Evolutionary conservation across 2,113 vertebrate species (phyloP).

Genomic region (Seriola aureovittata): DNA sequence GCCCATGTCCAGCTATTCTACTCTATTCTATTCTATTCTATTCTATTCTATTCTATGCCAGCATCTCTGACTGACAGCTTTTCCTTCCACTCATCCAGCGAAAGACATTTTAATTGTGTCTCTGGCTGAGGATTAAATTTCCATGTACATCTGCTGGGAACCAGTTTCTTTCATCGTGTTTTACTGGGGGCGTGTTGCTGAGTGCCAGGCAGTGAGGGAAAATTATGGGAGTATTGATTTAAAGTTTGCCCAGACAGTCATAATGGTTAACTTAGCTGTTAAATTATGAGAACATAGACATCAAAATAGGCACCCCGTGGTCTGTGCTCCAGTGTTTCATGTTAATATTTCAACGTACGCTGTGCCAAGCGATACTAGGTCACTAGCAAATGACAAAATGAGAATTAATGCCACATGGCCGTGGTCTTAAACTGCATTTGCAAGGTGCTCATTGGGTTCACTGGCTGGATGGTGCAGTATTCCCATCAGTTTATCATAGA

Average conservation of each 20-base stretch:
- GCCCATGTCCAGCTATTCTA: background rate
- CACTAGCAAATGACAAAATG: background rate
- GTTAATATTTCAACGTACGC: conserved; percentile 43
- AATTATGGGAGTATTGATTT: background rate
- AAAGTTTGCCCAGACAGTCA: background rate
- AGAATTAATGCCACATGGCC: conserved; percentile 1
- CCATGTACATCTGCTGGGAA: conserved; percentile 30
- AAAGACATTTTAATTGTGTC: conserved; percentile 24
- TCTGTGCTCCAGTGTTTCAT: conserved; percentile 26
- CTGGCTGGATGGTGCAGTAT: background rate
- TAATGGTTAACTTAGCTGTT: background rate
- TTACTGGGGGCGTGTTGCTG: background rate
- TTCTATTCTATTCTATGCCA: background rate
- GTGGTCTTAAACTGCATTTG: background rate
- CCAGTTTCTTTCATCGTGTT: conserved; percentile 7
- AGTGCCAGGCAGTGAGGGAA: background rate
- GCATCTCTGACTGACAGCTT: conserved; percentile 22
- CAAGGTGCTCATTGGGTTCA: background rate
- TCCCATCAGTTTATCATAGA: background rate
- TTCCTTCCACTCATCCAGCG: conserved; percentile 7
- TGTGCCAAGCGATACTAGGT: conserved; percentile 42
- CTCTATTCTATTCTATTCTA: background rate
- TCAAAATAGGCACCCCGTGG: conserved; percentile 25
- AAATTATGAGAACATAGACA: conserved; percentile 38
- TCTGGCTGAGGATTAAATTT: conserved; percentile 10